Evolutionary conservation across 2,113 vertebrate species (phyloP), one percentile per base, ranked within the genome.

Genomic region (Myiopsitta monachus): DNA sequence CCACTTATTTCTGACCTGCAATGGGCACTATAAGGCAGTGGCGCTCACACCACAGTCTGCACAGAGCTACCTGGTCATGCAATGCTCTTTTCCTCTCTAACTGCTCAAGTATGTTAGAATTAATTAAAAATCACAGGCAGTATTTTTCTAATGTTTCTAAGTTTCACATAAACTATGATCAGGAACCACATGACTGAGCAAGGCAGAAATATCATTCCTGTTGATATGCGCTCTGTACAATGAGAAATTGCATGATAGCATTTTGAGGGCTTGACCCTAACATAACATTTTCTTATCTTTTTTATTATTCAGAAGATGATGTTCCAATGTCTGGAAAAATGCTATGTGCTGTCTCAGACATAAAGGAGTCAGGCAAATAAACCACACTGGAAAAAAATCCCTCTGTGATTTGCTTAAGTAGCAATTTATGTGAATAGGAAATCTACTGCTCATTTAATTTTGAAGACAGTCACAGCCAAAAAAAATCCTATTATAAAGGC

Each of bases 341-440:
- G 92, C 64, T 36, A 9, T 43, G 54, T 78, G 59, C 82, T 89
- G 77, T 70, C 63, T 94, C 78, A 90, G 70, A 88, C 63, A 86
- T 44, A 80, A 92, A 91, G 68, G 64, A 96, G 62, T 46, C 33
- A 39, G 38, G 61, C 36, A 94, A 88, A 86, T 77, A 93, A 95
- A 87, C 61, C 41, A 59, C 55, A 76, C 59, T 84, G 61, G 70
- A 82, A 86, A 92, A 88, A 86, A 39, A 36, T 78, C 68, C 44
- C 80, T 69, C 46, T 55, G 51, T 93, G 83, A 89, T 86, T 94
- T 94, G 62, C 90, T 86, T 62, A 91, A 92, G 85, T 55, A 92
- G 80, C 76, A 94, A 72, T 78, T 92, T 69, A 70, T 27, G 36
- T 81, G 90, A 93, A 97, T 81, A 91, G 75, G 66, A 94, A 95